Evolutionary conservation across 2,113 vertebrate species (phyloP).

Genomic region (Elachura formosa): DNA sequence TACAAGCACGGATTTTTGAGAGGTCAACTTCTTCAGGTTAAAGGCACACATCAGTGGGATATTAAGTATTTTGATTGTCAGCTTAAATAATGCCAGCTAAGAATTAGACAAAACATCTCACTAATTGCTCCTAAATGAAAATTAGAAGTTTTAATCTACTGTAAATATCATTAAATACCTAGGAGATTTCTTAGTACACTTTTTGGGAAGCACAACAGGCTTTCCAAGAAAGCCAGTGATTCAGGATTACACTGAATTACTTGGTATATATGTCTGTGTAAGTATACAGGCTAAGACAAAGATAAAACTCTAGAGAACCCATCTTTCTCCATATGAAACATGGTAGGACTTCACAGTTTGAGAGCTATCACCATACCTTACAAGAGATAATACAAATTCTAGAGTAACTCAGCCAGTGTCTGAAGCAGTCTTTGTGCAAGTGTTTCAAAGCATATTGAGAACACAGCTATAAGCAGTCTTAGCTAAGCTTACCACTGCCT

Average conservation of each 20-base stretch:
- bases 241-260: not conserved
- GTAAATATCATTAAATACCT: not conserved
- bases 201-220: not conserved
- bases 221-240: not conserved
- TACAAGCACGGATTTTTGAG: not conserved
- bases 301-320: not conserved
- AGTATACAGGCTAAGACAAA: not conserved
- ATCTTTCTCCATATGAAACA: not conserved
- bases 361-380: not conserved
- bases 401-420: not conserved
- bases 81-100: not conserved
- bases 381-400: not conserved
- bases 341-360: not conserved
- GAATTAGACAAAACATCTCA: not conserved
- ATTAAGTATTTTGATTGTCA: not conserved
- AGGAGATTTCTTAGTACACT: not conserved
- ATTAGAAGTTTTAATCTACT: not conserved
- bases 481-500: not conserved
- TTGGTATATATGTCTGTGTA: not conserved
- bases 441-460: not conserved
- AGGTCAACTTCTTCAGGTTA: not conserved
- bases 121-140: not conserved
- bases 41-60: not conserved
- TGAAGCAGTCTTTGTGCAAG: fast-evolving
- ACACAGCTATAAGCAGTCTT: fast-evolving